Percentiles rank a stretch among this genome's conserved stretches.
Conservation (phyloP, 92 coral and sea anemone genomes). For the Porites cylindrica region DNA sequence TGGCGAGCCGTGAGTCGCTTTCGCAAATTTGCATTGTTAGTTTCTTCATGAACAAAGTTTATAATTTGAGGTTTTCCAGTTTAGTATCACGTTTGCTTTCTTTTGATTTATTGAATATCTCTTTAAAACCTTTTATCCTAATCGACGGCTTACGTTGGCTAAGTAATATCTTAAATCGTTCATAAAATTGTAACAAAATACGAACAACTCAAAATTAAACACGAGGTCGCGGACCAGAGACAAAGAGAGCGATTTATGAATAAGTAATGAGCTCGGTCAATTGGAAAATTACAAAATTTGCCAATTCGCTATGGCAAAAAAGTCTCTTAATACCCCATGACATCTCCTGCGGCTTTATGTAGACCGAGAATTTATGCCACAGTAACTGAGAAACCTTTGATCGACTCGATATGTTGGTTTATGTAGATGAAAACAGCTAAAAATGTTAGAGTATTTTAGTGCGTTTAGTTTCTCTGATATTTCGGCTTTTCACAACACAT, state of each 20-base stretch:
- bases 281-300: slow-evolving; percentile 63
- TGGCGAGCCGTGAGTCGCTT: not conserved
- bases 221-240: slow-evolving; percentile 53
- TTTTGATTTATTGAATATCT: not conserved
- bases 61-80: slow-evolving; percentile 6
- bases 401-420: slow-evolving; percentile 3
- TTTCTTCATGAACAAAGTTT: not conserved
- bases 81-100: not conserved
- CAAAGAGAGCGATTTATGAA: slow-evolving; percentile 63
- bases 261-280: slow-evolving; percentile 68
- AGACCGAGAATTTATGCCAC: slow-evolving; percentile 22
- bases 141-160: not conserved
- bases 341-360: slow-evolving; percentile 41
- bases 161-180: not conserved
- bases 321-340: slow-evolving; percentile 22
- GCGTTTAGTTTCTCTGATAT: slow-evolving; percentile 19
- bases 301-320: slow-evolving; percentile 61
- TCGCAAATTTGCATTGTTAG: slow-evolving; percentile 2
- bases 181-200: slow-evolving; percentile 6
- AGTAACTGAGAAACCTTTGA: slow-evolving; percentile 32
- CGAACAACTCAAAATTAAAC: slow-evolving; percentile 1
- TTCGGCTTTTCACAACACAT: slow-evolving; percentile 14
- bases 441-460: not conserved
- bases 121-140: not conserved
- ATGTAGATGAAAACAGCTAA: slow-evolving; percentile 34